These are phyloP conservation scores for Pantherophis vulpinus DNA, from an alignment of 2,797 vertebrate genomes.

Conservation along the genomic window DNA sequence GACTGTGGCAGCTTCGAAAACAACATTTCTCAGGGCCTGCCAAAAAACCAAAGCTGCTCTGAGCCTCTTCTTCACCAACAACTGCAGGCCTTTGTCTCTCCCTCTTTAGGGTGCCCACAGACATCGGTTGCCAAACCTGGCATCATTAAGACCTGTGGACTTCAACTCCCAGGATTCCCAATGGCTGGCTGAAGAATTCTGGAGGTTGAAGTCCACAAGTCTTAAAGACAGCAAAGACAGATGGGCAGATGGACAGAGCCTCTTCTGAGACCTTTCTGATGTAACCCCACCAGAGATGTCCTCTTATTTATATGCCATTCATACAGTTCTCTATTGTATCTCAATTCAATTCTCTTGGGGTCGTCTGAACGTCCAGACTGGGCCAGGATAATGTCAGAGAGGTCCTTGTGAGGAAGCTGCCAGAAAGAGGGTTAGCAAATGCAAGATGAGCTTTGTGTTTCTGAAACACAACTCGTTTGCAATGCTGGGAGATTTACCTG, in stretches of 20 bases:
- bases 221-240: background rate
- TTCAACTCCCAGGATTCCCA: background rate
- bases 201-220: background rate
- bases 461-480: background rate
- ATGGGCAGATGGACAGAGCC: accelerated
- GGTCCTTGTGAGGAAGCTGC: constrained; percentile 8
- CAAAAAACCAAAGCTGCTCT: background rate
- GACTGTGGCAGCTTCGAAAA: background rate
- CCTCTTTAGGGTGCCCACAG: background rate
- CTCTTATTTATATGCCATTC: background rate
- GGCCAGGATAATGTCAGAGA: constrained; percentile 29
- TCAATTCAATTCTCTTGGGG: background rate
- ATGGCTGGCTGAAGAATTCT: background rate
- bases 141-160: background rate
- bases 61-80: background rate
- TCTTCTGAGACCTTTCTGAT: background rate
- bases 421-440: background rate
- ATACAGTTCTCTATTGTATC: background rate
- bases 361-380: background rate
- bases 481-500: background rate
- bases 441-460: background rate
- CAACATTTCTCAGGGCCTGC: background rate
- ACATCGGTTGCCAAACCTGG: background rate
- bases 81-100: background rate
- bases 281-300: background rate